phyloP scores from a whole-genome alignment of 2,113 vertebrate genomes.

The Phalacrocorax aristotelis region DNA sequence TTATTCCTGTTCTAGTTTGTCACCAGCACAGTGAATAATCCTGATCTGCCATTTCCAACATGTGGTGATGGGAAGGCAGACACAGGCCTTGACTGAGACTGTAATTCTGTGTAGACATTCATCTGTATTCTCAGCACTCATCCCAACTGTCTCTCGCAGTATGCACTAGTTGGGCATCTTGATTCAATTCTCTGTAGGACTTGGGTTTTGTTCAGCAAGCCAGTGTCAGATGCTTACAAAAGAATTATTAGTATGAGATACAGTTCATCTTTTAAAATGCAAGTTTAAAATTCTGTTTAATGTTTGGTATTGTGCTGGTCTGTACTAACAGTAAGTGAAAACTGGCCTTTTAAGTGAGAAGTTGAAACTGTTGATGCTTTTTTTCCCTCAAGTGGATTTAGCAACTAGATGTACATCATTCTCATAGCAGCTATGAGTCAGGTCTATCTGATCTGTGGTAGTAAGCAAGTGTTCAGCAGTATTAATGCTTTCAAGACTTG shows the following conservation, averaged over 20 bases:
- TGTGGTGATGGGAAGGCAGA: neutral
- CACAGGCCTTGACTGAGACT: neutral
- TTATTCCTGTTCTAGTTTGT: conserved; percentile 13
- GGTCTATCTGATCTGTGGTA: neutral
- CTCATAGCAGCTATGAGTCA: neutral
- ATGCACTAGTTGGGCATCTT: neutral
- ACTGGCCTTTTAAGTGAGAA: neutral
- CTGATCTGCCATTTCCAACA: neutral
- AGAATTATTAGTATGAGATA: neutral
- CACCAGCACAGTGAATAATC: neutral
- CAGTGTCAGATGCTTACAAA: neutral
- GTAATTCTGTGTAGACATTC: neutral
- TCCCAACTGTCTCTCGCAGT: neutral
- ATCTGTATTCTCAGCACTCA: neutral
- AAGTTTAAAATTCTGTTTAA: neutral
- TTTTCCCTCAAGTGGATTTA: conserved; percentile 11
- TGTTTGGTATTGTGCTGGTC: neutral
- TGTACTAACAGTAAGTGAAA: neutral
- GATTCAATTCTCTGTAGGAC: neutral
- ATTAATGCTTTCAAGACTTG: conserved; percentile 2
- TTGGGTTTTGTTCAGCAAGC: neutral
- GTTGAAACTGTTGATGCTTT: neutral
- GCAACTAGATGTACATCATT: neutral
- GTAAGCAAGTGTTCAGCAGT: neutral
- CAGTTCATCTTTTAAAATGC: neutral